phyloP scores from a whole-genome alignment of 2,888 invertebrate species.

The Phyllotreta striolata region DNA sequence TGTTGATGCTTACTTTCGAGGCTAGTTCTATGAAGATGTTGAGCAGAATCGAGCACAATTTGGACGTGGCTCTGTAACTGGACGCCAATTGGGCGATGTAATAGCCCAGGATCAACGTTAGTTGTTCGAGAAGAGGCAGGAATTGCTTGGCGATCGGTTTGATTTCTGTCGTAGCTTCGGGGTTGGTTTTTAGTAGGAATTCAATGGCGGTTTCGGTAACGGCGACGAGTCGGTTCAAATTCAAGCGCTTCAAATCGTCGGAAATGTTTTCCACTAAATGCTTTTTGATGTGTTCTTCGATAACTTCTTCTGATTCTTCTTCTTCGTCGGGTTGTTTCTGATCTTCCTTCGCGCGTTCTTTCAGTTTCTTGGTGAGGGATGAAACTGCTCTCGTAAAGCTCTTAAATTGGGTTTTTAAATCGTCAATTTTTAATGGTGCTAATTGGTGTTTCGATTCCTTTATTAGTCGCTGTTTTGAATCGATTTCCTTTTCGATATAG shows the following conservation, averaged over 20 bases:
- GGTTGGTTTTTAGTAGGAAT: conserved; percentile 61
- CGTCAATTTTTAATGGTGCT: not conserved
- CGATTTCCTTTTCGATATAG: conserved; percentile 35
- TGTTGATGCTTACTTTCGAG: conserved; percentile 65
- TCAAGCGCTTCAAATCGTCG: conserved; percentile 68
- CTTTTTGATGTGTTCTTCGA: conserved; percentile 70
- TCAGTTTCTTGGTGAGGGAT: conserved; percentile 39
- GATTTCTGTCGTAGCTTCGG: conserved; percentile 46
- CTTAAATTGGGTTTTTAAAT: not conserved
- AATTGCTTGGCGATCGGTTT: conserved; percentile 51
- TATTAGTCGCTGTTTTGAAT: not conserved
- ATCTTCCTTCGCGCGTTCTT: conserved; percentile 40
- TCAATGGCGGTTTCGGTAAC: conserved; percentile 53
- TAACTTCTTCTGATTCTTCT: conserved; percentile 56
- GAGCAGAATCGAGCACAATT: conserved; percentile 82
- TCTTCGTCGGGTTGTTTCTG: conserved; percentile 46
- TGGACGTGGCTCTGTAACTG: conserved; percentile 79
- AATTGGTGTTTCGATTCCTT: not conserved
- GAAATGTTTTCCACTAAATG: conserved; percentile 70
- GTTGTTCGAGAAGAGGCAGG: conserved; percentile 81
- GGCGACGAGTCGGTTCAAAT: conserved; percentile 61
- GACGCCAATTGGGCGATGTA: conserved; percentile 81
- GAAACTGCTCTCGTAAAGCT: conserved; percentile 5
- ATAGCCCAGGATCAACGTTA: conserved; percentile 76
- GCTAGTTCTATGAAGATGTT: conserved; percentile 86